Conservation (phyloP, 2,888 invertebrate species). For the Magallana nippona region DNA sequence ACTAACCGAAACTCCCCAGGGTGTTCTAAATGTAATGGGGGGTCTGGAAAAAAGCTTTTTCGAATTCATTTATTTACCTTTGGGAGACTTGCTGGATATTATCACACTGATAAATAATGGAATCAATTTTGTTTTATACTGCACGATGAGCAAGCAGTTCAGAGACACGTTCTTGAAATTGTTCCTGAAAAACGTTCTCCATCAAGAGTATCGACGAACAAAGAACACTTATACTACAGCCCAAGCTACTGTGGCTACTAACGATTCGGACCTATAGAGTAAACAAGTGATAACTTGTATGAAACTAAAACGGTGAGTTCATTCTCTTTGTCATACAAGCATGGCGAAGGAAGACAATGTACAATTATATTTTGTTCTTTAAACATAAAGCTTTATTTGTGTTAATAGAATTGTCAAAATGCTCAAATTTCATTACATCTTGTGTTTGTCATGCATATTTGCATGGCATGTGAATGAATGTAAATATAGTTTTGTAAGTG, state of each 20-base stretch:
- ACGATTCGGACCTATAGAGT: slow-evolving; percentile 69
- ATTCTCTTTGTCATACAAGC: background rate
- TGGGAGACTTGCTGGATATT: slow-evolving; percentile 91
- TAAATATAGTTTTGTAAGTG: too few species aligned
- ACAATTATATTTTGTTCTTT: too few species aligned
- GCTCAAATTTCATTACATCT: too few species aligned
- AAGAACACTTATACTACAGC: slow-evolving; percentile 64
- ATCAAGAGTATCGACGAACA: slow-evolving; percentile 56
- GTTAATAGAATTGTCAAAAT: too few species aligned
- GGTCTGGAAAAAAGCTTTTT: slow-evolving; percentile 88
- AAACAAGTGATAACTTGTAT: background rate
- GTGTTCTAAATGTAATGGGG: slow-evolving; percentile 86
- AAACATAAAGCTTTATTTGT: too few species aligned
- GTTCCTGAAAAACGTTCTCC: slow-evolving; percentile 80
- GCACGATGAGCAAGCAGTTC: slow-evolving; percentile 96
- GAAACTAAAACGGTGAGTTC: background rate
- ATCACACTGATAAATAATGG: slow-evolving; percentile 94
- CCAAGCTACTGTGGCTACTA: slow-evolving; percentile 62
- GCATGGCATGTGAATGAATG: too few species aligned
- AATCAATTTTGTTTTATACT: slow-evolving; percentile 95
- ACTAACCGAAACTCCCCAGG: slow-evolving; percentile 94
- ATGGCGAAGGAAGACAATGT: too few species aligned
- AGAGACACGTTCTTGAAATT: slow-evolving; percentile 84
- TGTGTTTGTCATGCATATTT: too few species aligned
- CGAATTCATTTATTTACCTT: slow-evolving; percentile 82